Base-by-base conservation (phyloP, 2,888 invertebrate genomes). In the Eledona agricola region DNA sequence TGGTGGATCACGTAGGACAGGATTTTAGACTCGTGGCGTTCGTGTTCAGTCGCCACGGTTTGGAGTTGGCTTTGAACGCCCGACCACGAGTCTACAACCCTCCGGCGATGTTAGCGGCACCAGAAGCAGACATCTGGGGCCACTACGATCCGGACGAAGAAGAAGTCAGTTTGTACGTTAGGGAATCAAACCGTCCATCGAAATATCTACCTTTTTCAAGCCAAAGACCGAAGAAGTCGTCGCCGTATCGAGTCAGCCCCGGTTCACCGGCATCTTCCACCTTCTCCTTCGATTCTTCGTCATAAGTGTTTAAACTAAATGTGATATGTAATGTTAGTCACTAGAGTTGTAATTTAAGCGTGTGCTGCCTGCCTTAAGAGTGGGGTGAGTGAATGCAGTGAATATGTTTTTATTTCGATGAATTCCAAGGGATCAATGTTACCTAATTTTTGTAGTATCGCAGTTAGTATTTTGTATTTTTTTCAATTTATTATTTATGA, bases 1-100 rank as follows among this genome's bases (percentile, higher is more conserved):
- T 87, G 45, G 79, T 81, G 54, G 75, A 79, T 3, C 80, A 83
- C 62, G 75, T 85, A 6, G 78, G 81, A 4, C 76, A 79, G 43
- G 77, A 77, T 37, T 87, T 87, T 69, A 75, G 78, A 60, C 75
- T 80, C 53, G 79, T 81, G 28, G 85, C 86, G 2, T 87, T 83
- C 77, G 87, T 82, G 76, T 83, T 85, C 76, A 79, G 85, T 59
- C 77, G 81, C 37, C 81, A 79, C 59, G 84, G 83, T 0, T 80
- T 81, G 72, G 84, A 84, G 71, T 68, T 67, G 55, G 57, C 70
- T 11, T 31, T 72, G 47, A 67, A 64, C 32, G 49, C 59, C 10
- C 57, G 64, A 6, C 62, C 66, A 16, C 55, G 73, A 23, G 62
- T 64, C 0, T 59, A 64, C 13, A 73, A 73, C 56, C 65, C 65